Conservation (phyloP, 2,113 vertebrate species). For the Tiliqua scincoides region DNA sequence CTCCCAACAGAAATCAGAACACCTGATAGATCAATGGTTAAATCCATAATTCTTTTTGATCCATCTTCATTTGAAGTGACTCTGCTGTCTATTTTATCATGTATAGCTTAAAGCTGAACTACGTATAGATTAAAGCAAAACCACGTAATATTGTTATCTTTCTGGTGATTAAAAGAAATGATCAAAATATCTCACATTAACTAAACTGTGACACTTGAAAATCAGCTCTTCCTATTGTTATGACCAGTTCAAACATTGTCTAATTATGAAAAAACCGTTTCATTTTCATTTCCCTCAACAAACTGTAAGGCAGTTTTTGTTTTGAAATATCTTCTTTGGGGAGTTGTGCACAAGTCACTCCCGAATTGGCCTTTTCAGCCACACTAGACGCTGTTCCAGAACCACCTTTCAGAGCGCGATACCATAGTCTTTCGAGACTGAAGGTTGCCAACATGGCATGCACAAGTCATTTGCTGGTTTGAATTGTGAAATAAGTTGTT, state of each 20-base stretch:
- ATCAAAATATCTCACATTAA: background rate
- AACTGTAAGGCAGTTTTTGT: background rate
- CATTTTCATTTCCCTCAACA: background rate
- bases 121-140: background rate
- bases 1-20: background rate
- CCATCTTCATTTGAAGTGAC: background rate
- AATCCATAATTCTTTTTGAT: background rate
- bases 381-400: too few relatives aligned
- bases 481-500: background rate
- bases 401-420: too few relatives aligned
- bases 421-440: too few relatives aligned
- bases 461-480: background rate
- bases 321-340: background rate
- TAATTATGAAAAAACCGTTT: too few relatives aligned
- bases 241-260: background rate
- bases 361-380: too few relatives aligned
- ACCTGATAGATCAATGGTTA: background rate
- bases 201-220: background rate
- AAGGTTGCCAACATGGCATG: too few relatives aligned
- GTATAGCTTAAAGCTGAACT: too few relatives aligned
- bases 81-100: background rate
- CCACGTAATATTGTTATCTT: background rate
- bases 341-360: background rate
- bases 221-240: background rate
- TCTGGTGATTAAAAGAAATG: background rate